phyloP scores from a whole-genome alignment of 2,113 vertebrate genomes.

The Heloderma charlesbogerti region DNA sequence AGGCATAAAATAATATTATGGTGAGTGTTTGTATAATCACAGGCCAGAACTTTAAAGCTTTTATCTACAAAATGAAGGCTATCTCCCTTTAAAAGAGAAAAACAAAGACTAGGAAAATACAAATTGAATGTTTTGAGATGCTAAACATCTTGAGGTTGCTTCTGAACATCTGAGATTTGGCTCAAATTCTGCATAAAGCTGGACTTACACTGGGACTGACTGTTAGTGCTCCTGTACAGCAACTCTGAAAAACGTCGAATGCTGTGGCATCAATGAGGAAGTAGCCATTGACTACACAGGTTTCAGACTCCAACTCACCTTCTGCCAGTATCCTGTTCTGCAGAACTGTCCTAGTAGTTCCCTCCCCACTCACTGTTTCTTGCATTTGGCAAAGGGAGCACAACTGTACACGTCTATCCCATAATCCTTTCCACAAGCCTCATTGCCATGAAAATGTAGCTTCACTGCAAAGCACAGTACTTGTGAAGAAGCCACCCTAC shows the following conservation, averaged over 20 bases:
- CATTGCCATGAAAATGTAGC: background rate
- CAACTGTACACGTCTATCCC: background rate
- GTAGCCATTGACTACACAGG: background rate
- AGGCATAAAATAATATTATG: background rate
- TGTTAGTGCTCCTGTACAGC: background rate
- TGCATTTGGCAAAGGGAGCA: background rate
- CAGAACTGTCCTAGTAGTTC: background rate
- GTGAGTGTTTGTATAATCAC: background rate
- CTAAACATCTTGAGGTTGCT: background rate
- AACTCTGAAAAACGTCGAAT: background rate
- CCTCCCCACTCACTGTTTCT: background rate
- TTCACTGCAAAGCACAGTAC: background rate
- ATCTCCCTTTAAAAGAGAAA: background rate
- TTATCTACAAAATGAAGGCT: background rate
- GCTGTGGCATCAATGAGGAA: background rate
- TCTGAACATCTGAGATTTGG: background rate
- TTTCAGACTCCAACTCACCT: background rate
- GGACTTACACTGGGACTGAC: background rate
- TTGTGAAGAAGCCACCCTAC: constrained; percentile 52
- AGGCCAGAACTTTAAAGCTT: background rate
- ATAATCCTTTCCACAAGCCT: background rate
- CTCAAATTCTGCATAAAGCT: background rate
- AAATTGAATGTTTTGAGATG: background rate
- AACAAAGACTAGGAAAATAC: background rate
- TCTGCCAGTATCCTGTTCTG: background rate